Percentiles rank a stretch among this genome's conserved stretches.
Evolutionary conservation across 2,797 vertebrate genomes (phyloP).

Genomic region (Sebastes hubbsi): DNA sequence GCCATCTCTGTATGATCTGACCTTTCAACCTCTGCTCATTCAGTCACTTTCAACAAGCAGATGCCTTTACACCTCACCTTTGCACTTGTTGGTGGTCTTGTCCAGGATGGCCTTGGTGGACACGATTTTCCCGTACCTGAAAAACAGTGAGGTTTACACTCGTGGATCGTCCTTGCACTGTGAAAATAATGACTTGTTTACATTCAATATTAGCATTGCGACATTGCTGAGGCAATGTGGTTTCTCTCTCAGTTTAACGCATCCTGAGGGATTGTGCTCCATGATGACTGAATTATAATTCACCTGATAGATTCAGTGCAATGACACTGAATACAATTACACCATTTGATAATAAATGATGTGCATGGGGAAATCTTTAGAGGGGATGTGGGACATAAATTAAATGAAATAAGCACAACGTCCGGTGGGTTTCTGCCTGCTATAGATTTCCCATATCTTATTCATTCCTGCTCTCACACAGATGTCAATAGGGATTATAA

Average conservation of each 20-base stretch:
- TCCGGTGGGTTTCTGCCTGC: constrained; percentile 6
- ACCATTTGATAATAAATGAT: constrained; percentile 45
- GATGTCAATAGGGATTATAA: constrained; percentile 16
- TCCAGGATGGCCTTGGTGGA: constrained; percentile 97
- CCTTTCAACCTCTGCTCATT: background rate
- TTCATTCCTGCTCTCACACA: constrained; percentile 18
- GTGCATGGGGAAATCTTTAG: constrained; percentile 14
- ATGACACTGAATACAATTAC: constrained; percentile 34
- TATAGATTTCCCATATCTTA: constrained; percentile 44
- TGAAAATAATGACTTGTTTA: constrained; percentile 3
- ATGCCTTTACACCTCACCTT: constrained; percentile 83
- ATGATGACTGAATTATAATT: constrained; percentile 27
- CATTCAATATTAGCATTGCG: background rate
- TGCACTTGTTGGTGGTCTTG: constrained; percentile 96
- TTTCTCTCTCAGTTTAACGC: constrained; percentile 1
- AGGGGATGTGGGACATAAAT: background rate
- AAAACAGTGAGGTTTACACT: constrained; percentile 49
- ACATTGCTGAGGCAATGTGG: background rate
- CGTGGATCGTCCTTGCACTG: background rate
- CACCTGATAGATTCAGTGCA: background rate
- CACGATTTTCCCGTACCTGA: constrained; percentile 95
- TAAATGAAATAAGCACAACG: constrained; percentile 20
- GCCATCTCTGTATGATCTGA: background rate
- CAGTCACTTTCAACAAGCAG: background rate
- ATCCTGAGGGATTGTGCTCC: background rate